Evolutionary conservation across 2,797 vertebrate genomes (phyloP).

Genomic region (Acomys russatus): DNA sequence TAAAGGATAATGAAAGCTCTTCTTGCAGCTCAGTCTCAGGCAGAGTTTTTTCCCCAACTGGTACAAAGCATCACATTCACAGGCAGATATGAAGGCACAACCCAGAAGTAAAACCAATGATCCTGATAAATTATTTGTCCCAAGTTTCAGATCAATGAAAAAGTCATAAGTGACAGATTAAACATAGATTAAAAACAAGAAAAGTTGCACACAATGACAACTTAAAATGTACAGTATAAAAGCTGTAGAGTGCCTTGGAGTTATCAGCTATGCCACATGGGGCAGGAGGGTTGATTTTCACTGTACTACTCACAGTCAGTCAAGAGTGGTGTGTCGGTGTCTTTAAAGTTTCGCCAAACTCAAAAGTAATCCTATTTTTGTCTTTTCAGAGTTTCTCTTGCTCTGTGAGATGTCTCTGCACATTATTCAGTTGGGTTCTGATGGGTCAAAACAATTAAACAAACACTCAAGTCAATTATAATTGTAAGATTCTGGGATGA

Average conservation of each 20-base stretch:
- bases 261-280: fast-evolving
- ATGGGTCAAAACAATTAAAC: neutral
- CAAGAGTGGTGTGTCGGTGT: neutral
- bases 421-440: neutral
- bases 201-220: too few species aligned
- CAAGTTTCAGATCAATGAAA: neutral
- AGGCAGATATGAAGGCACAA: conserved; percentile 8
- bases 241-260: fast-evolving
- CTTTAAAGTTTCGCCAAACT: neutral
- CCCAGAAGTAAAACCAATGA: conserved; percentile 31
- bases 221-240: neutral
- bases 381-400: neutral
- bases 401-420: neutral
- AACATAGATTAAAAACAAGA: neutral
- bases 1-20: neutral
- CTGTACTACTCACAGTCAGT: neutral
- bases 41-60: neutral
- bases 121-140: neutral
- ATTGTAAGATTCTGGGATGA: neutral
- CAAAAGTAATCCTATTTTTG: neutral
- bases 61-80: neutral
- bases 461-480: conserved; percentile 15
- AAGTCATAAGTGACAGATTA: neutral
- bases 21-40: neutral
- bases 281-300: neutral